Percentiles rank a stretch among this genome's conserved stretches.
Evolutionary conservation across 2,888 invertebrate species (phyloP).

Genomic region (Drosophila falleni): DNA sequence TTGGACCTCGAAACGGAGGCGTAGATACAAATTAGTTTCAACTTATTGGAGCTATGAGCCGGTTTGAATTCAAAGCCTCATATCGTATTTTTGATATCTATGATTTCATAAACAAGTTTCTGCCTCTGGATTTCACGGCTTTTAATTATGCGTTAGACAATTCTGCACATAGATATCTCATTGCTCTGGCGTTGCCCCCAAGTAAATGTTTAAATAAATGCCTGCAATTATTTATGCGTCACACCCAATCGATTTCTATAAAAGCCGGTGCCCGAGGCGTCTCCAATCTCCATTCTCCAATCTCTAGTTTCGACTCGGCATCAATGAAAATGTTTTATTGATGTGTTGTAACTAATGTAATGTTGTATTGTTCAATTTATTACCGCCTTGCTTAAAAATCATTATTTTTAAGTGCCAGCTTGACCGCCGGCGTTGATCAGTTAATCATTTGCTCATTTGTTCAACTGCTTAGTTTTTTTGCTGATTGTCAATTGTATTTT

Average conservation of each 20-base stretch:
- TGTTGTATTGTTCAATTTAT: conserved; percentile 53
- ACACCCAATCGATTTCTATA: conserved; percentile 71
- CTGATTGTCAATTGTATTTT: conserved; percentile 39
- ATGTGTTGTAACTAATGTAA: conserved; percentile 60
- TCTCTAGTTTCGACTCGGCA: conserved; percentile 6
- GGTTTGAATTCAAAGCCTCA: conserved; percentile 58
- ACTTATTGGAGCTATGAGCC: conserved; percentile 57
- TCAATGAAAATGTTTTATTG: conserved; percentile 61
- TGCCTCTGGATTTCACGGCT: conserved; percentile 64
- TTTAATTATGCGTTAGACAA: conserved; percentile 72
- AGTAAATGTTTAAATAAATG: conserved; percentile 71
- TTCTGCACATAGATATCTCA: conserved; percentile 49
- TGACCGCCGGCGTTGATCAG: conserved; percentile 47
- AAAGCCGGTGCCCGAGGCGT: conserved; percentile 42
- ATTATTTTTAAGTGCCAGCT: conserved; percentile 26
- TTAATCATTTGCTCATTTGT: conserved; percentile 14
- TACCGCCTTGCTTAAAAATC: conserved; percentile 37
- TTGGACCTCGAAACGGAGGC: conserved; percentile 37
- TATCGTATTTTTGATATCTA: conserved; percentile 39
- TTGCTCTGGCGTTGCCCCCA: conserved; percentile 30
- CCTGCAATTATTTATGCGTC: conserved; percentile 78
- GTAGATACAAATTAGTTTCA: conserved; percentile 54
- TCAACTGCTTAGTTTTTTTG: conserved; percentile 29
- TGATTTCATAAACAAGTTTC: conserved; percentile 74
- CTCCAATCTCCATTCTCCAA: conserved; percentile 19